A percentile compares a stretch with the other conserved stretches of the same genome.
Conservation (phyloP, 2,888 invertebrate genomes). For the Drosophila infuscata region DNA sequence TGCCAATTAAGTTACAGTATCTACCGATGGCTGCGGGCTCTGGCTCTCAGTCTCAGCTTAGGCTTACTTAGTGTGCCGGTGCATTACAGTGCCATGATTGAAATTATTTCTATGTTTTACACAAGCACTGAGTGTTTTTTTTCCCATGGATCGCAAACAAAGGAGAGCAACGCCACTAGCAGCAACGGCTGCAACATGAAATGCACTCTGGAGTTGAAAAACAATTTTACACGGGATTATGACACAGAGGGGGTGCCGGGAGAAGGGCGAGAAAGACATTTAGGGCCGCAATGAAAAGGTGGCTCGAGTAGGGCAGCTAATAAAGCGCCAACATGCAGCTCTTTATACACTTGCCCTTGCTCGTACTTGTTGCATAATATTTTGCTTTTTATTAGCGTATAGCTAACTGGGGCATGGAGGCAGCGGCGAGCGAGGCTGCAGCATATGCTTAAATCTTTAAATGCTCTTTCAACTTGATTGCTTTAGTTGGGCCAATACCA, state of each 20-base stretch:
- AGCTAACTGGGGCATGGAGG: slow-evolving; percentile 23
- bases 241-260: slow-evolving; percentile 5
- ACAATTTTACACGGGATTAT: slow-evolving; percentile 75
- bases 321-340: slow-evolving; percentile 68
- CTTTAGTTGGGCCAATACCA: slow-evolving; percentile 61
- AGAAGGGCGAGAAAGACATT: background rate
- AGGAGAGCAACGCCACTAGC: slow-evolving; percentile 23
- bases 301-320: slow-evolving; percentile 62
- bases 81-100: slow-evolving; percentile 71
- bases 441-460: slow-evolving; percentile 54
- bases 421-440: background rate
- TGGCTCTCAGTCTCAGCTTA: slow-evolving; percentile 15
- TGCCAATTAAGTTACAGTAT: slow-evolving; percentile 52
- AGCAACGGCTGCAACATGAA: slow-evolving; percentile 43
- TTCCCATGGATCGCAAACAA: slow-evolving; percentile 43
- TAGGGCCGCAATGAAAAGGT: slow-evolving; percentile 39
- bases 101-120: slow-evolving; percentile 71
- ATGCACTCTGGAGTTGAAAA: slow-evolving; percentile 65
- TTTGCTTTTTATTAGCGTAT: slow-evolving; percentile 69
- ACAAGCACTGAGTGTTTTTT: slow-evolving; percentile 14
- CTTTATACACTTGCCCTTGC: slow-evolving; percentile 52
- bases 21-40: slow-evolving; percentile 7
- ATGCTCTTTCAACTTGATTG: slow-evolving; percentile 72
- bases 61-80: slow-evolving; percentile 46
- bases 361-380: slow-evolving; percentile 80